Conservation (phyloP, 2,797 vertebrate species). For the Paedocypris micromegethes region DNA sequence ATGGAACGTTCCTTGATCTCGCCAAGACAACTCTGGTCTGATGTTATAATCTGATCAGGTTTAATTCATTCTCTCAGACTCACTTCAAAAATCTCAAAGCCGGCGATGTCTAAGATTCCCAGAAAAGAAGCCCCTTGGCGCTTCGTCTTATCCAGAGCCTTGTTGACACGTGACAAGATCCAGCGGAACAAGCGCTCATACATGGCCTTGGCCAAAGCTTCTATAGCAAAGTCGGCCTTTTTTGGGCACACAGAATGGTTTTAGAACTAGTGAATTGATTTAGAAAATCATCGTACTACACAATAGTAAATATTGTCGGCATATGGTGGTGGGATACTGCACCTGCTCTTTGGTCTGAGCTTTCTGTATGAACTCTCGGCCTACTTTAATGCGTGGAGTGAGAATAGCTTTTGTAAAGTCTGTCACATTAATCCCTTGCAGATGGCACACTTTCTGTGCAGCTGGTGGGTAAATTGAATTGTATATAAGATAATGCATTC, state of each 20-base stretch:
- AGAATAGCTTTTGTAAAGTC: slow-evolving; percentile 81
- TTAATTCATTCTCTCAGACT: not conserved
- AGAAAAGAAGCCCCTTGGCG: slow-evolving; percentile 92
- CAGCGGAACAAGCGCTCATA: slow-evolving; percentile 94
- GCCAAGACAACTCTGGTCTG: not conserved
- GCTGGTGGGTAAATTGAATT: slow-evolving; percentile 60
- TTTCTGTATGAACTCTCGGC: slow-evolving; percentile 93
- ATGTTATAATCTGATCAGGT: not conserved
- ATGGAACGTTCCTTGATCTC: not conserved
- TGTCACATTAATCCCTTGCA: slow-evolving; percentile 80
- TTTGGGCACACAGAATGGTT: not conserved
- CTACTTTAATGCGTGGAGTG: slow-evolving; percentile 87
- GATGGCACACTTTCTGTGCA: slow-evolving; percentile 87
- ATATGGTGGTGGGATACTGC: not conserved
- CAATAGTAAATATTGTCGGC: not conserved
- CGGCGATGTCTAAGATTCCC: slow-evolving; percentile 95
- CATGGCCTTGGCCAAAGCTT: slow-evolving; percentile 91
- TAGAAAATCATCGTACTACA: not conserved
- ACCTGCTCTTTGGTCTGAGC: slow-evolving; percentile 99
- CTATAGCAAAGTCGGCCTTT: slow-evolving; percentile 90
- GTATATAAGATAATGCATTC: not conserved
- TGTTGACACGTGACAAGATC: slow-evolving; percentile 88
- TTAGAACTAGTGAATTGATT: not conserved
- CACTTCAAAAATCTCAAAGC: slow-evolving; percentile 98
- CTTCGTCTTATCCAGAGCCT: slow-evolving; percentile 93